These are phyloP conservation scores for Pomacea canaliculata DNA, from an alignment of 2,888 invertebrate genomes.

Conservation along the genomic window DNA sequence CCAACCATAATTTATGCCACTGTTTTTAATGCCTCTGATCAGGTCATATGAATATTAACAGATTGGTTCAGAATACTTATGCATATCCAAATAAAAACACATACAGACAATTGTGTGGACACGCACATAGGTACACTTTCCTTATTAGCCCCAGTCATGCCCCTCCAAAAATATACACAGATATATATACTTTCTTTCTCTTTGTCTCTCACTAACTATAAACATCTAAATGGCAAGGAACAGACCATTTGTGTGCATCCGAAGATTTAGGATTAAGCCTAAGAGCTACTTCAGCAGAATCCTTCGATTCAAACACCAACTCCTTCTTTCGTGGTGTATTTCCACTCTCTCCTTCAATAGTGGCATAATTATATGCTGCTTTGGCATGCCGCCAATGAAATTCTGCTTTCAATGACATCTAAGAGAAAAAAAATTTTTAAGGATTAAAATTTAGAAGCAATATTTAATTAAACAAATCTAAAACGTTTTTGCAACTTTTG, in stretches of 20 bases:
- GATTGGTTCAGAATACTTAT: no score
- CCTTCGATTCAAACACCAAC: slow-evolving; percentile 71
- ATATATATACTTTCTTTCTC: no score
- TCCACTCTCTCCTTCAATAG: slow-evolving; percentile 58
- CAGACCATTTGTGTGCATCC: slow-evolving; percentile 79
- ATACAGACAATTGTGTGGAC: no score
- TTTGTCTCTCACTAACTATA: no score
- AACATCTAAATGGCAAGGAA: no score
- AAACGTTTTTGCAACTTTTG: neutral
- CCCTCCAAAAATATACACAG: no score
- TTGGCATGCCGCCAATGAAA: slow-evolving; percentile 71
- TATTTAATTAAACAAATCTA: slow-evolving; percentile 6
- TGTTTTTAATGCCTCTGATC: no score
- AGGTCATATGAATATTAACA: no score
- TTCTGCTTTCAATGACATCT: slow-evolving; percentile 60
- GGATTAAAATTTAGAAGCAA: neutral
- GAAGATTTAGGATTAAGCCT: slow-evolving; percentile 72
- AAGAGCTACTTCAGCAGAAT: slow-evolving; percentile 74
- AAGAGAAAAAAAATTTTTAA: neutral
- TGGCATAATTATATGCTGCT: slow-evolving; percentile 66
- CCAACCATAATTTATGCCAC: no score
- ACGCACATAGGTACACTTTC: no score
- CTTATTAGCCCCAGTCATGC: no score
- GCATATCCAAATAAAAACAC: no score
- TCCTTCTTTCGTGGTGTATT: slow-evolving; percentile 67